Evolutionary conservation across 2,797 vertebrate species (phyloP).

Genomic region (Halcyon smyrnensis): DNA sequence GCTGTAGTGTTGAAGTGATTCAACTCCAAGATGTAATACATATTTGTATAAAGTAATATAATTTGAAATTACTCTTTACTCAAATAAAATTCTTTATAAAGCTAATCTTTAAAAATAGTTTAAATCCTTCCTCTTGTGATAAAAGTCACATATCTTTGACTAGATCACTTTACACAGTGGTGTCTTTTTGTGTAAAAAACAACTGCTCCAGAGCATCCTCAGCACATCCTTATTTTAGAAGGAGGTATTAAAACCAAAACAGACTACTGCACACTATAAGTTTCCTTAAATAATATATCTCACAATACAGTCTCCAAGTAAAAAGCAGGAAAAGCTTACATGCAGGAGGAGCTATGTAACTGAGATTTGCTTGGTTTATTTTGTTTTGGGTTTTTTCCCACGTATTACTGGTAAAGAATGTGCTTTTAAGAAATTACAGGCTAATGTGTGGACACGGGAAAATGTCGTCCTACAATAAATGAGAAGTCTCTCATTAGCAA

Average conservation of each 20-base stretch:
- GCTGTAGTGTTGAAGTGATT: slow-evolving; percentile 11
- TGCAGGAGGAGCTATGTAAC: background rate
- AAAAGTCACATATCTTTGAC: background rate
- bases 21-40: background rate
- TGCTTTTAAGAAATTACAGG: slow-evolving; percentile 51
- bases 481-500: slow-evolving; percentile 75
- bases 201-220: background rate
- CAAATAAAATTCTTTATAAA: slow-evolving; percentile 51
- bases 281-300: background rate
- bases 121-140: background rate
- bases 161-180: background rate
- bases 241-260: background rate
- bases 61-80: slow-evolving; percentile 19
- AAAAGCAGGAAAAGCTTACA: background rate
- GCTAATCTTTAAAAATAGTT: slow-evolving; percentile 51
- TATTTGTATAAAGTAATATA: background rate
- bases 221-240: slow-evolving; percentile 1
- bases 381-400: background rate
- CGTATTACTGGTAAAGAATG: background rate
- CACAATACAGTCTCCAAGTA: background rate
- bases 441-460: slow-evolving; percentile 17
- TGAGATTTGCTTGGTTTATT: background rate
- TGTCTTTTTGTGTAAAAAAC: background rate
- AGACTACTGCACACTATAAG: background rate
- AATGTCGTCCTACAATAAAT: slow-evolving; percentile 44